Evolutionary conservation across 2,888 invertebrate species (phyloP), one percentile per base, ranked within the genome.

Genomic region (Bhutanitis thaidina): DNA sequence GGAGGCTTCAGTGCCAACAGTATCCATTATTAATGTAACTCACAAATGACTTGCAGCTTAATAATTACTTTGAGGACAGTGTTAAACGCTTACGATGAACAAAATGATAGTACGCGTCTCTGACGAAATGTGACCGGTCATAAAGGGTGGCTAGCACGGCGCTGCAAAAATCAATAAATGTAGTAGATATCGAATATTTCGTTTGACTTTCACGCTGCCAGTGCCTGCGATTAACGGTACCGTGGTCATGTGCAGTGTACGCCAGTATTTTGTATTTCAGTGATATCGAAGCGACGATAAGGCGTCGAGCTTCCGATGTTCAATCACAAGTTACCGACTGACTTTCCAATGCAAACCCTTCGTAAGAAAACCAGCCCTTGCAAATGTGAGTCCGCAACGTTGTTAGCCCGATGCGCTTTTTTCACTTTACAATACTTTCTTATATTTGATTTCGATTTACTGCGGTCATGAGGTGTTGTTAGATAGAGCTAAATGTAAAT

Each of bases 321-420:
- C 79, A 90, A 90, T 83, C 89, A 90, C 87, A 90, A 90, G 90
- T 82, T 90, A 80, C 86, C 90, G 64, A 82, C 86, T 74, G 90
- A 90, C 77, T 90, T 90, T 84, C 90, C 88, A 84, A 96, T 97
- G 96, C 96, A 97, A 94, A 96, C 96, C 76, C 92, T 97, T 87
- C 92, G 97, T 84, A 96, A 96, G 92, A 96, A 95, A 92, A 96
- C 96, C 80, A 96, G 96, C 91, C 96, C 96, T 81, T 94, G 95
- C 90, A 96, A 97, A 93, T 96, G 96, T 96, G 92, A 96, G 96
- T 96, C 66, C 66, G 64, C 62, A 62, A 61, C 67, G 65, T 73
- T 67, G 65, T 61, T 67, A 69, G 66, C 59, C 69, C 61, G 63
- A 64, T 58, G 46, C 44, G 60, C 59, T 60, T 62, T 57, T 3